Conservation (phyloP, 2,888 invertebrate species). For the Heteromurus nitidus region DNA sequence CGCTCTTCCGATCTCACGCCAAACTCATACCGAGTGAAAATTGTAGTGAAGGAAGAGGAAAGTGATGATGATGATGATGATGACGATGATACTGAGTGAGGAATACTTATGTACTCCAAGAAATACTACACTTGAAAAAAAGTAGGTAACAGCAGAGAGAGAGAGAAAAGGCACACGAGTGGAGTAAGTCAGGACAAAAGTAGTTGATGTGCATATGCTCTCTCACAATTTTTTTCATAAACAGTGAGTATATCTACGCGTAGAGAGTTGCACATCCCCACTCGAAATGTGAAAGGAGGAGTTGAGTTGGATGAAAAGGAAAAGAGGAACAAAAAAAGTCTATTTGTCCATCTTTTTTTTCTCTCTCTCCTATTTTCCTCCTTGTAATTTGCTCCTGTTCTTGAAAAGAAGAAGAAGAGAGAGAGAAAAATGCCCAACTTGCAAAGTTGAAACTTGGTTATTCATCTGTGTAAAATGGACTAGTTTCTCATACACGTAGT, state of each 20-base stretch:
- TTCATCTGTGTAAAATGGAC: not conserved
- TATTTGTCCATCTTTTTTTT: not conserved
- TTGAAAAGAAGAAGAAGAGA: not conserved
- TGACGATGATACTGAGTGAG: conserved; percentile 3
- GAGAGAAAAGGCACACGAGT: no score
- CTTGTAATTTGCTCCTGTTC: conserved; percentile 1
- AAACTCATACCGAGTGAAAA: no score
- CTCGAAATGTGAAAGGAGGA: not conserved
- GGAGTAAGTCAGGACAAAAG: no score
- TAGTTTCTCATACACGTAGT: no score
- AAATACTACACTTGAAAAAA: not conserved
- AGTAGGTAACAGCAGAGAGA: no score
- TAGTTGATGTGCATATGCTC: no score
- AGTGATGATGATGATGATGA: not conserved
- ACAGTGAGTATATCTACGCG: no score
- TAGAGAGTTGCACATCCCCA: no score
- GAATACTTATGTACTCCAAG: conserved; percentile 5
- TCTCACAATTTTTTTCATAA: no score
- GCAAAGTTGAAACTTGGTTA: not conserved
- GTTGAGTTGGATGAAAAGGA: not conserved
- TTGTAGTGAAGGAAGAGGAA: no score
- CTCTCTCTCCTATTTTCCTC: not conserved
- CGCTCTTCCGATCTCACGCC: no score
- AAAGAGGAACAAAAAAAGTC: not conserved
- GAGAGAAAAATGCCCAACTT: not conserved